These are phyloP conservation scores for Corythoichthys intestinalis DNA, from an alignment of 2,113 vertebrate genomes.

Conservation along the genomic window DNA sequence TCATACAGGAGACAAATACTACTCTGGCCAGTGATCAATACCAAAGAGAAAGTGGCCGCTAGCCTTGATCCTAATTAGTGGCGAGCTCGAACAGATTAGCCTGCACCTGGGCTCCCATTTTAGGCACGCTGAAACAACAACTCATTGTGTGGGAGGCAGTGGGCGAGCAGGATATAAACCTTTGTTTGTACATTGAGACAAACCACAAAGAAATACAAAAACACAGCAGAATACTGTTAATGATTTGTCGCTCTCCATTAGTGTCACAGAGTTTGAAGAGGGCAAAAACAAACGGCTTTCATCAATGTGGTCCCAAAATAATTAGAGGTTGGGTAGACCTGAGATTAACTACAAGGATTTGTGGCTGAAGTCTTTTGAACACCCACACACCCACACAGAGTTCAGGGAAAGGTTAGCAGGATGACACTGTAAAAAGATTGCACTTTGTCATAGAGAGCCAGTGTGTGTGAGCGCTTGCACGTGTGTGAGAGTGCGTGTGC, in stretches of 20 bases:
- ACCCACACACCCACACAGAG: constrained; percentile 18
- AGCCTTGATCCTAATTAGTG: constrained; percentile 64
- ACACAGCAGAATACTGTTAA: background rate
- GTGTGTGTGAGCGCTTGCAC: constrained; percentile 1
- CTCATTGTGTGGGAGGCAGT: constrained; percentile 23
- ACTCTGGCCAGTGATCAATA: constrained; percentile 49
- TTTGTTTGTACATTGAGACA: background rate
- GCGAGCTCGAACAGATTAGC: constrained; percentile 61
- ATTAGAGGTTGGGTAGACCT: background rate
- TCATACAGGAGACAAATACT: constrained; percentile 3
- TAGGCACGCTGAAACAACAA: constrained; percentile 48
- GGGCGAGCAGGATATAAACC: background rate
- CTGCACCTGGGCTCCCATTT: constrained; percentile 52
- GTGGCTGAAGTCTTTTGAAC: constrained; percentile 15
- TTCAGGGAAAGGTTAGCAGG: constrained; percentile 42
- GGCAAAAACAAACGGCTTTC: background rate
- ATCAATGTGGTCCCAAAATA: constrained; percentile 3
- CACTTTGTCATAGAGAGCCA: background rate
- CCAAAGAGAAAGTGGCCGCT: constrained; percentile 45
- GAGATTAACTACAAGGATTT: constrained; percentile 33
- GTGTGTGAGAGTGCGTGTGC: constrained; percentile 11
- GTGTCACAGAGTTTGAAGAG: background rate
- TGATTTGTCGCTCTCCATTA: background rate
- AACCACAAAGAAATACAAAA: background rate
- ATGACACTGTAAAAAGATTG: constrained; percentile 29